Evolutionary conservation across 2,113 vertebrate genomes (phyloP).

Genomic region (Actenoides hombroni): DNA sequence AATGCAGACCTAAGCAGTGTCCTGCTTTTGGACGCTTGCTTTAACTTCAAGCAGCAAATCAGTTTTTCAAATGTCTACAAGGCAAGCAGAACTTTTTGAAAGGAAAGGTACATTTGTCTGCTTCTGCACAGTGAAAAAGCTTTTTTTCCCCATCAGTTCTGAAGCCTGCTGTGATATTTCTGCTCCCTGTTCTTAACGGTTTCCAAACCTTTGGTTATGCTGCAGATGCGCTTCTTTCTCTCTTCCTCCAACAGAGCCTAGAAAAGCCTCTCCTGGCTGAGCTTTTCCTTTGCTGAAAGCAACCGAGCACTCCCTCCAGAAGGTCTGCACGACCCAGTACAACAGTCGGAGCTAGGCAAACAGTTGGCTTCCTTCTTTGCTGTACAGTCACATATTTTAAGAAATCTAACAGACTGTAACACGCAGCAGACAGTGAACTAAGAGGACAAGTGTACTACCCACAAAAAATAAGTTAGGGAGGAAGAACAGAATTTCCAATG

Average conservation of each 20-base stretch:
- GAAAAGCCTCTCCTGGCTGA: slow-evolving; percentile 12
- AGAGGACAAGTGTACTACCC: background rate
- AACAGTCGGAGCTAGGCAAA: background rate
- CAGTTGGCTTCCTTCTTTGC: background rate
- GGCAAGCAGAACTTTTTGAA: background rate
- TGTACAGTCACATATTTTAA: background rate
- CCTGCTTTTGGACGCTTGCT: background rate
- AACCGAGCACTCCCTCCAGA: background rate
- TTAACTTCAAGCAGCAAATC: background rate
- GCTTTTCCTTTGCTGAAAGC: background rate
- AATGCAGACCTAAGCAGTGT: background rate
- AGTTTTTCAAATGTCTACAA: background rate
- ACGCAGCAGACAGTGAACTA: background rate
- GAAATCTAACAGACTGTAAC: background rate
- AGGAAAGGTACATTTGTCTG: background rate
- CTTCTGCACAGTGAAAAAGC: background rate
- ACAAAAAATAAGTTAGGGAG: background rate
- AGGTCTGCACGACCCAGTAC: background rate
- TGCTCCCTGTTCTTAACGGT: background rate
- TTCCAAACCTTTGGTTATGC: background rate
- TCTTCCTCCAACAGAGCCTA: background rate
- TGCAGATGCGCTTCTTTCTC: background rate
- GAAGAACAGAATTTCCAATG: background rate
- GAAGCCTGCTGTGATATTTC: slow-evolving; percentile 19
- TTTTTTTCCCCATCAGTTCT: background rate